Conservation (phyloP, 2,888 invertebrate species). For the Epinotia brunnichana region DNA sequence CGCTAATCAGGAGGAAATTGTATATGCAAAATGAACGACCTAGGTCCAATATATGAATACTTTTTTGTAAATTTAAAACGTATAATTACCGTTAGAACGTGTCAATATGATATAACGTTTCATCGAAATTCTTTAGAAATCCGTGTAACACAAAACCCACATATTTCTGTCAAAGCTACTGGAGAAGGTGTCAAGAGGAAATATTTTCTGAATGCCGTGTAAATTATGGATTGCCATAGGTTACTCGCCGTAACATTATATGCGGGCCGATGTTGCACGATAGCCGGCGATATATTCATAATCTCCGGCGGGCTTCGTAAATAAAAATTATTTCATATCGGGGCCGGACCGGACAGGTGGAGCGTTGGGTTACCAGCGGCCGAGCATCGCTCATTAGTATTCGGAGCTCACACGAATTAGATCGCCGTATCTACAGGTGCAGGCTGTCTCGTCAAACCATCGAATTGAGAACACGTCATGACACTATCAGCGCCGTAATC, state of each 20-base stretch:
- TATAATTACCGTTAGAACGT: conserved; percentile 10
- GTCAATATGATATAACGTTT: conserved; percentile 30
- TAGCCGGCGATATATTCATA: conserved; percentile 76
- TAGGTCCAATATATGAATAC: not conserved
- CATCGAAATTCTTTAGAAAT: conserved; percentile 33
- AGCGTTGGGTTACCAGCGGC: conserved; percentile 73
- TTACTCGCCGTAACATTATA: conserved; percentile 74
- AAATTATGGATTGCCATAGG: conserved; percentile 72
- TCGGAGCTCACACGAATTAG: conserved; percentile 67
- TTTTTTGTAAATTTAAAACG: conserved; percentile 1
- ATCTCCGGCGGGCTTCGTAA: conserved; percentile 77
- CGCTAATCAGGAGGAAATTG: not conserved
- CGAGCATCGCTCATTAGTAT: conserved; percentile 67
- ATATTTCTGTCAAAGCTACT: conserved; percentile 57
- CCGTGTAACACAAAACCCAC: conserved; percentile 50
- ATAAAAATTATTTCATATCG: conserved; percentile 78
- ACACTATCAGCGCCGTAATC: conserved; percentile 73
- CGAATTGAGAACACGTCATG: conserved; percentile 60
- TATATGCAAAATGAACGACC: not conserved
- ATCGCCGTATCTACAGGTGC: conserved; percentile 69
- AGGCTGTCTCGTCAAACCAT: conserved; percentile 66
- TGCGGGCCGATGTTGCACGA: conserved; percentile 69
- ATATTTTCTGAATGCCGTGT: conserved; percentile 57
- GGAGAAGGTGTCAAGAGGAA: conserved; percentile 63
- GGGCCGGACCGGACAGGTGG: conserved; percentile 71